Percentiles rank a stretch among this genome's conserved stretches.
Evolutionary conservation across 2,113 vertebrate species (phyloP).

Genomic region (Craseonycteris thonglongyai): DNA sequence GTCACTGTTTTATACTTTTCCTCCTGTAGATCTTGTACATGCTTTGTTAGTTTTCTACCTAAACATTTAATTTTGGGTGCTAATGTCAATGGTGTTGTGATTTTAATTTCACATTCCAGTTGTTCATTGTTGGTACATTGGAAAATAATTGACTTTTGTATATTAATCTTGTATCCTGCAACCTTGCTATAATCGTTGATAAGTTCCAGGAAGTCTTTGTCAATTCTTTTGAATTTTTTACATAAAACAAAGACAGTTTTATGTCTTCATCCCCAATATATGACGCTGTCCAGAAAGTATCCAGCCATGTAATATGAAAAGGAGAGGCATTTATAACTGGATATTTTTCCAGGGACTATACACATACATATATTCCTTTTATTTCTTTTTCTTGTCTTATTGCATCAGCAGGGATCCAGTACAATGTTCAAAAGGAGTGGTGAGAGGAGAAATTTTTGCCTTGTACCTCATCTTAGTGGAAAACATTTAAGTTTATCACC

Average conservation of each 20-base stretch:
- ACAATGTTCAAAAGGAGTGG: no score
- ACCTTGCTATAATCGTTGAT: neutral
- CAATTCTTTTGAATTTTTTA: no score
- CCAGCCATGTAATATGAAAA: no score
- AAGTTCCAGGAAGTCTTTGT: neutral
- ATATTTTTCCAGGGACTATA: no score
- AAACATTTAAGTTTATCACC: neutral
- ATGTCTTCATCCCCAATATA: neutral
- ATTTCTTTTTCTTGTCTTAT: neutral
- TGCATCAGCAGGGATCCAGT: neutral
- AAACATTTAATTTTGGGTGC: no score
- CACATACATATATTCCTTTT: neutral
- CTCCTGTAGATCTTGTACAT: neutral
- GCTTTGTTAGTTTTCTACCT: no score
- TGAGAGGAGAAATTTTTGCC: neutral
- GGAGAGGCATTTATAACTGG: no score
- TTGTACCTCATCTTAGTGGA: neutral
- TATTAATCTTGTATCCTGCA: neutral
- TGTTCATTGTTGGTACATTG: neutral
- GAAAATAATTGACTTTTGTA: neutral
- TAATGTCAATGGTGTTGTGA: no score
- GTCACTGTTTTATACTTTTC: neutral
- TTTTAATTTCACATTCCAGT: neutral
- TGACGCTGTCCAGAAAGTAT: no score
- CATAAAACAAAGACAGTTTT: neutral